Evolutionary conservation across 2,797 vertebrate species (phyloP).

Genomic region (Chloroceryle amazona): DNA sequence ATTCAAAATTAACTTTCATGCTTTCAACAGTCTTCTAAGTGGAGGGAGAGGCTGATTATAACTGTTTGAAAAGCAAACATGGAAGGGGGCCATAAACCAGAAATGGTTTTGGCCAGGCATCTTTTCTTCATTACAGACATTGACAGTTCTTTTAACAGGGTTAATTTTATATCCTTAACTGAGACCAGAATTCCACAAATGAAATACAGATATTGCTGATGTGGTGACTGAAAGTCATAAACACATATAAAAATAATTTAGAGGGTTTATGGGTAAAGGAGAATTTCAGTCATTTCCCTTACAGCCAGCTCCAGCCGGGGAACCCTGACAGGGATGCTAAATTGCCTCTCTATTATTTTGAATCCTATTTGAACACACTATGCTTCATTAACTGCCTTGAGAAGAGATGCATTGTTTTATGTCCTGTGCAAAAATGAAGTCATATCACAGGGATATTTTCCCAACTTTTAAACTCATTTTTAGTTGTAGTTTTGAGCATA

Average conservation of each 20-base stretch:
- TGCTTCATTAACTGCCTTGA: background rate
- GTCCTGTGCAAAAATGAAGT: background rate
- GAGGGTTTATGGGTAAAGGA: background rate
- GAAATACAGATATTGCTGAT: background rate
- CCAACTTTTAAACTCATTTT: background rate
- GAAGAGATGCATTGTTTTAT: background rate
- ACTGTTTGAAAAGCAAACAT: constrained; percentile 25
- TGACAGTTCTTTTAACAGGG: background rate
- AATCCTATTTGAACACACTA: background rate
- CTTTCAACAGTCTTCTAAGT: background rate
- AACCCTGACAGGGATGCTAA: constrained; percentile 12
- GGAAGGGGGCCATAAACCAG: constrained; percentile 24
- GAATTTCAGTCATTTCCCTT: background rate
- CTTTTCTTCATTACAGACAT: background rate
- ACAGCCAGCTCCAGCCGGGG: background rate
- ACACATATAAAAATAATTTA: background rate
- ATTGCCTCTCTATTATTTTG: background rate
- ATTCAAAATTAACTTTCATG: constrained; percentile 41
- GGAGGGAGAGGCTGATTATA: background rate
- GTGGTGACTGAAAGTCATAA: background rate
- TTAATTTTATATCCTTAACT: constrained; percentile 12
- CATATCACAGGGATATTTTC: background rate
- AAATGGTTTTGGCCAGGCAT: background rate
- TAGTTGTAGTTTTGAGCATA: background rate
- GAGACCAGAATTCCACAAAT: background rate